Base-by-base conservation (phyloP, 2,888 invertebrate genomes). In the Cryptus armator region DNA sequence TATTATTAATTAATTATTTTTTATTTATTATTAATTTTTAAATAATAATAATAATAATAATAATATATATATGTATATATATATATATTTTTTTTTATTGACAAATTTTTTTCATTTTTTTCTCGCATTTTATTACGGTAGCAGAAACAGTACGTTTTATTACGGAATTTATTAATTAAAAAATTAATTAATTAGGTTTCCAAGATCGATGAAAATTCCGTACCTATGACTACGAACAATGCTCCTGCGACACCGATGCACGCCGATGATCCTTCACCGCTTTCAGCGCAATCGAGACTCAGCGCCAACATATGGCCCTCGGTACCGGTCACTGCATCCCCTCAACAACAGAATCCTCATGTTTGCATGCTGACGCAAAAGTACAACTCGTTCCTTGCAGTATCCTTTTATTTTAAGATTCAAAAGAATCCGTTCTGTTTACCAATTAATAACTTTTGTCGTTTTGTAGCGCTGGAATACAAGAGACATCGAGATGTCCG, bases 281-380 rank as follows among this genome's bases (percentile, higher is more conserved):
- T 84, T n/a, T 53, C 83, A 14, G 86, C 90, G 10, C 87, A 94
- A 91, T 70, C 91, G 44, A 93, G 92, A 62, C 51, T 87, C 70
- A 94, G 94, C 86, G 94, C 95, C 16, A 95, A 95, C 87, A 88
- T 95, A 6, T 96, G 96, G 96, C 95, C 96, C 1, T 95, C 96
- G 0, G 95, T 96, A 88, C 95, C 96, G 0, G 94, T 95, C 62
- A 94, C 95, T 0, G 92, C 94, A 74, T 93, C 94, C 9, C 92
- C 94, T 16, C 90, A 94, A 80, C 92, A 94, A 81, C 92, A 91
- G 66, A 89, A 85, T 87, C 93, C 81, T 91, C 94, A 84, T 91
- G 94, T 86, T 90, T 92, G 88, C 90, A 90, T 85, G 91, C 87
- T 84, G 44, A 68, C 85, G 89, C 91, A 85, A 92, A 89, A 88